phyloP scores from a whole-genome alignment of 2,888 invertebrate genomes.

The Deilephila elpenor region DNA sequence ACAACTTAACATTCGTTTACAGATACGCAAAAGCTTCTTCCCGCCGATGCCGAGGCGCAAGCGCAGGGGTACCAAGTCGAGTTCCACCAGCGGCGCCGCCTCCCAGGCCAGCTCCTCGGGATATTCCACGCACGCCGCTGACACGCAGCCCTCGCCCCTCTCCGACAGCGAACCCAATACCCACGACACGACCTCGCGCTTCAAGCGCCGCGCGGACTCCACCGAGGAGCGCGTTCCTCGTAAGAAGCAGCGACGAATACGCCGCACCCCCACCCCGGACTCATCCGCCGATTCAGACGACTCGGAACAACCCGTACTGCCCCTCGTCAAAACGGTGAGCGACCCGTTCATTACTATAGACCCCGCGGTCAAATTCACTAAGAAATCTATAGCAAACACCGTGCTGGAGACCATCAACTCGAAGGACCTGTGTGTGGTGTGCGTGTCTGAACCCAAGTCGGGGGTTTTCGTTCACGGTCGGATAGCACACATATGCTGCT shows the following conservation, averaged over 20 bases:
- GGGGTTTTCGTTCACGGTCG: slow-evolving; percentile 88
- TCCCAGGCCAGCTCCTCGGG: neutral
- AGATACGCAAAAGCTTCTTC: slow-evolving; percentile 88
- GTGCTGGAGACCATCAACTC: slow-evolving; percentile 58
- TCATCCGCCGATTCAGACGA: slow-evolving; percentile 57
- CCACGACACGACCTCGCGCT: neutral
- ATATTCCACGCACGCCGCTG: neutral
- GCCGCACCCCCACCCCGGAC: slow-evolving; percentile 32
- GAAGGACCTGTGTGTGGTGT: slow-evolving; percentile 85
- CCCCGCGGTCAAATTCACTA: slow-evolving; percentile 48
- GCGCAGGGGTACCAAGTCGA: neutral
- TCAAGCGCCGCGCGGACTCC: slow-evolving; percentile 36
- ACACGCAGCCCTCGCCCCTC: too few species aligned
- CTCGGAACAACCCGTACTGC: slow-evolving; percentile 54
- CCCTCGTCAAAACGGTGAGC: slow-evolving; percentile 71
- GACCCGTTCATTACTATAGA: slow-evolving; percentile 71
- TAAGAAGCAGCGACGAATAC: slow-evolving; percentile 9
- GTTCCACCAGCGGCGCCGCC: neutral
- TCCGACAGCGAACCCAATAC: too few species aligned
- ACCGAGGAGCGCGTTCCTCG: slow-evolving; percentile 42
- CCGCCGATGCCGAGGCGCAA: slow-evolving; percentile 86
- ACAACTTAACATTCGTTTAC: slow-evolving; percentile 45
- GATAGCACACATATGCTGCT: slow-evolving; percentile 88
- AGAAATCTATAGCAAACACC: slow-evolving; percentile 56
- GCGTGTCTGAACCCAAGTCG: slow-evolving; percentile 86